phyloP scores from a whole-genome alignment of 2,797 vertebrate genomes.

The Hypotaenidia okinawae region DNA sequence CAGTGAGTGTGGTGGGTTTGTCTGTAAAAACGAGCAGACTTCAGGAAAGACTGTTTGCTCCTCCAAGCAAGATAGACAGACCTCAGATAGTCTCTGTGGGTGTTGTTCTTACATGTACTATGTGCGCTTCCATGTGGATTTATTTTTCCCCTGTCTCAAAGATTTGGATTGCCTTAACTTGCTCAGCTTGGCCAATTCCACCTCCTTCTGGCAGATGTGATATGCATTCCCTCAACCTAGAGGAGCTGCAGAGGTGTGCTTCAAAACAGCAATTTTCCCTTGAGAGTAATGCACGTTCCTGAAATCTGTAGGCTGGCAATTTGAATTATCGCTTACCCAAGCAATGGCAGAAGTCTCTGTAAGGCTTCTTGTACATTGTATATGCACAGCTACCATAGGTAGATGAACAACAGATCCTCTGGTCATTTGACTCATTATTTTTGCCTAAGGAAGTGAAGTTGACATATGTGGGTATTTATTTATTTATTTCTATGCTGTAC shows the following conservation, averaged over 20 bases:
- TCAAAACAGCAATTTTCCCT: neutral
- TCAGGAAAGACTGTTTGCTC: neutral
- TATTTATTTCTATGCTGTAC: neutral
- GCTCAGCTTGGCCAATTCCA: neutral
- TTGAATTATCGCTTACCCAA: neutral
- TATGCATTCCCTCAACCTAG: neutral
- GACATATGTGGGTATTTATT: neutral
- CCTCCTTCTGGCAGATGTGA: neutral
- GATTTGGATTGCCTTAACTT: constrained; percentile 16
- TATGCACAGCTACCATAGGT: neutral
- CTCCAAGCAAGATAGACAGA: neutral
- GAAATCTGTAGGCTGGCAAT: neutral
- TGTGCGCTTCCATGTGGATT: neutral
- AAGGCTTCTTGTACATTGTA: neutral
- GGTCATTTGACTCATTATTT: neutral
- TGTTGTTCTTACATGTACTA: neutral
- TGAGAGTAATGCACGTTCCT: neutral
- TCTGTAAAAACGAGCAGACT: neutral
- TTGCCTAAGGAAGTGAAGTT: constrained; percentile 1
- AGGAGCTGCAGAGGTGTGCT: neutral
- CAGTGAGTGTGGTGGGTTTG: neutral
- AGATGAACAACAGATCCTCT: neutral
- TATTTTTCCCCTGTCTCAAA: neutral
- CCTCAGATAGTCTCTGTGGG: neutral
- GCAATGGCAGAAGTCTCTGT: neutral